Base-by-base conservation (phyloP, 2,113 vertebrate genomes). In the Psephotus haematonotus region DNA sequence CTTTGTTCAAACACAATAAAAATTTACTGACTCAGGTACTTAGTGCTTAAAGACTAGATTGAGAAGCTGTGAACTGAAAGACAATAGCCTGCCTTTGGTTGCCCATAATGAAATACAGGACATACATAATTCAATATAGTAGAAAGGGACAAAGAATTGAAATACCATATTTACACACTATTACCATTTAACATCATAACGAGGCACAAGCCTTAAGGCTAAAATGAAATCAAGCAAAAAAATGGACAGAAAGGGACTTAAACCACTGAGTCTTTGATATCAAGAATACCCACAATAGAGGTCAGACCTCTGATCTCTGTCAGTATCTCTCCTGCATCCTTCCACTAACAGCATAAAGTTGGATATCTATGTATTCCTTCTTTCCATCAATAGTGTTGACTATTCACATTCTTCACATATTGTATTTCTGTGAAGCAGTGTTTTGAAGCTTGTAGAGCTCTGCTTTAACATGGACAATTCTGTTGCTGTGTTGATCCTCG, bases 1-100 rank as follows among this genome's bases (percentile, higher is more conserved):
- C 86, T 98, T 96, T 95, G 96, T 95, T 97, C 95, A 97, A 95
- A 96, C 92, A 96, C 88, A 96, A 96, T 78, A 90, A 97, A 98
- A 81, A 97, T 94, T 95, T 95, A 97, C 37, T 63, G 92, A 95
- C 78, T 95, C 60, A 68, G 94, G 65, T 94, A 90, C 86, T 96
- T 88, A 91, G 86, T 96, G 96, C 93, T 94, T 97, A 95, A 97
- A 89, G 93, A 95, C 81, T 94, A 77, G 50, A 93, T 74, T 85
- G 65, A 95, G 92, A 89, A 97, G 86, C 94, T 90, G 60, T 95
- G 90, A 78, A 91, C 83, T 90, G 57, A 96, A 96, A 94, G 79
- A 97, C 86, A 88, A 72, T 72, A 94, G 72, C 28, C 70, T 83
- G 92, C 95, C 95, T 98, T 94, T 93, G 90, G 84, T 95, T 86